These are phyloP conservation scores for Phyllotis vaccarum DNA, from an alignment of 2,797 vertebrate species.

Conservation along the genomic window DNA sequence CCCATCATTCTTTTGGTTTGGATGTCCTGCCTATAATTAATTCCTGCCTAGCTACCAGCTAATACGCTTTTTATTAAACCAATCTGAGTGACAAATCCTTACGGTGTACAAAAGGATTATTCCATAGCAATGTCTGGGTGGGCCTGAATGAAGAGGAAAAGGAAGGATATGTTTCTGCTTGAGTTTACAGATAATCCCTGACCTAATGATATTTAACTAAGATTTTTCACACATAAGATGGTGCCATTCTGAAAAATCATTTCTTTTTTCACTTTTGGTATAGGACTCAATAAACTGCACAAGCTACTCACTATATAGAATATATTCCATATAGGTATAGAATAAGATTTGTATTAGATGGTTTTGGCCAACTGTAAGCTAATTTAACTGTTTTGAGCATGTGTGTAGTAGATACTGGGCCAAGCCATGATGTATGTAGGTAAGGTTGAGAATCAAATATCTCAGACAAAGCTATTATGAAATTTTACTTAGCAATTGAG, in stretches of 20 bases:
- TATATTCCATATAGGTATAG: neutral
- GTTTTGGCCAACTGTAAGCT: neutral
- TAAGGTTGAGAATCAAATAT: neutral
- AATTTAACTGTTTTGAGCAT: neutral
- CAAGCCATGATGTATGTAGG: neutral
- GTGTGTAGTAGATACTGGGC: neutral
- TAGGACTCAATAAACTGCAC: neutral
- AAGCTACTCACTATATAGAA: neutral
- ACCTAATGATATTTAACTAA: neutral
- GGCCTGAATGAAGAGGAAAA: neutral
- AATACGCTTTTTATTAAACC: too few relatives aligned
- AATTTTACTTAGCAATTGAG: neutral
- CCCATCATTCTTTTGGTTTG: too few relatives aligned
- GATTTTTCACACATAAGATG: neutral
- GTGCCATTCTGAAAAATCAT: neutral
- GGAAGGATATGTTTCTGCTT: neutral
- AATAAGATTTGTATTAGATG: neutral
- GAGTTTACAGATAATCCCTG: neutral
- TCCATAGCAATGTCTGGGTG: too few relatives aligned
- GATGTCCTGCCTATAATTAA: too few relatives aligned
- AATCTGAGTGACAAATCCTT: too few relatives aligned
- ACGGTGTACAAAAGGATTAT: too few relatives aligned
- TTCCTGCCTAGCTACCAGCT: too few relatives aligned
- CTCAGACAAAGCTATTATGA: neutral
- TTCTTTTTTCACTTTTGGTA: neutral